phyloP scores from a whole-genome alignment of 2,113 vertebrate species.

The Sapajus apella region DNA sequence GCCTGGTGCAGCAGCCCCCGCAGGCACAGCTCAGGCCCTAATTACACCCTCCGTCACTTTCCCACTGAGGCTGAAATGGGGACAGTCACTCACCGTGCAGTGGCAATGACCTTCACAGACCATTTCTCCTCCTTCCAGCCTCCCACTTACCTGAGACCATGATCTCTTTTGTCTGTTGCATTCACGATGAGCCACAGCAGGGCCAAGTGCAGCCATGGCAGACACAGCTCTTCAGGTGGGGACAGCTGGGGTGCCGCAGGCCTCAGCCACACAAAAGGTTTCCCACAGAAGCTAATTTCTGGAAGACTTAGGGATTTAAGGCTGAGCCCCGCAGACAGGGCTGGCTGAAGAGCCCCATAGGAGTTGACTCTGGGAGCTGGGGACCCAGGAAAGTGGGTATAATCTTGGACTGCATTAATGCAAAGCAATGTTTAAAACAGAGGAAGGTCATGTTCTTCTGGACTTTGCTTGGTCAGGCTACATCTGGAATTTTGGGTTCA shows the following conservation, averaged over 20 bases:
- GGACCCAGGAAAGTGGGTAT: not conserved
- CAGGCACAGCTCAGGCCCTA: constrained; percentile 47
- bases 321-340: not conserved
- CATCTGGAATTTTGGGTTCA: not conserved
- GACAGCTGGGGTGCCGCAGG: not conserved
- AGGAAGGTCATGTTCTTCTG: not conserved
- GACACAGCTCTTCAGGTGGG: fast-evolving
- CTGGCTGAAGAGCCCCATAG: not conserved
- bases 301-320: not conserved
- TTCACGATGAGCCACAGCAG: fast-evolving
- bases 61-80: constrained; percentile 77
- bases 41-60: constrained; percentile 80
- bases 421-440: not conserved
- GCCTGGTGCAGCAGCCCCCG: constrained; percentile 3
- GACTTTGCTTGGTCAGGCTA: not conserved
- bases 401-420: not conserved
- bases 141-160: constrained; percentile 17
- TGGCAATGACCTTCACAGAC: constrained; percentile 70
- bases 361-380: not conserved
- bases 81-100: constrained; percentile 65
- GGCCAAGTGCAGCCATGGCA: not conserved
- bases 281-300: not conserved
- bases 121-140: constrained; percentile 65
- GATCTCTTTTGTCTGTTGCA: not conserved
- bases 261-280: fast-evolving